Conservation (phyloP, 2,797 vertebrate genomes). For the Erethizon dorsatum region DNA sequence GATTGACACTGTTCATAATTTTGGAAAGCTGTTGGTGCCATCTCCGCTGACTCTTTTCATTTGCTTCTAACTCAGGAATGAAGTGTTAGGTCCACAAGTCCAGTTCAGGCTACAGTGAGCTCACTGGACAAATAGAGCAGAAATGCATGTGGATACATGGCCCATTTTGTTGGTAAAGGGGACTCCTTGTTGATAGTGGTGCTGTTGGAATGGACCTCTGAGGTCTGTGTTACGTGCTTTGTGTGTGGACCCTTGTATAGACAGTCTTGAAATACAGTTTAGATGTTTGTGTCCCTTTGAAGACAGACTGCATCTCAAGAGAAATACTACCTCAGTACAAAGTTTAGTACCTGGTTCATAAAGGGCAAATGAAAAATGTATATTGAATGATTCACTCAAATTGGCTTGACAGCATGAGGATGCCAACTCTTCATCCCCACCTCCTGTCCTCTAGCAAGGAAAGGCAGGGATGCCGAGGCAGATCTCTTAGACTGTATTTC, state of each 20-base stretch:
- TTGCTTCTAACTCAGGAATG: background rate
- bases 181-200: background rate
- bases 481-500: background rate
- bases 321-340: background rate
- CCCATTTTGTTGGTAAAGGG: background rate
- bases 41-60: background rate
- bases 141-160: background rate
- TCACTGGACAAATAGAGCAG: background rate
- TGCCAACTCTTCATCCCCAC: background rate
- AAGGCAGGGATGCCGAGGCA: background rate
- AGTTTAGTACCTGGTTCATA: background rate
- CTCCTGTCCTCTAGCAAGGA: background rate
- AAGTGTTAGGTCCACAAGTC: background rate
- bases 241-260: background rate
- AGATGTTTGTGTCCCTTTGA: background rate
- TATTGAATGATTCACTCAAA: background rate
- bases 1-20: background rate
- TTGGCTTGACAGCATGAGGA: background rate
- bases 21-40: background rate
- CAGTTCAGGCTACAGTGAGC: background rate
- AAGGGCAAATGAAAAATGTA: background rate
- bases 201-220: background rate
- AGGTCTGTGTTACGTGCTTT: background rate
- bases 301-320: background rate
- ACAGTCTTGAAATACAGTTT: background rate